Evolutionary conservation across 2,888 invertebrate species (phyloP).

Genomic region (Saturnia pavonia): DNA sequence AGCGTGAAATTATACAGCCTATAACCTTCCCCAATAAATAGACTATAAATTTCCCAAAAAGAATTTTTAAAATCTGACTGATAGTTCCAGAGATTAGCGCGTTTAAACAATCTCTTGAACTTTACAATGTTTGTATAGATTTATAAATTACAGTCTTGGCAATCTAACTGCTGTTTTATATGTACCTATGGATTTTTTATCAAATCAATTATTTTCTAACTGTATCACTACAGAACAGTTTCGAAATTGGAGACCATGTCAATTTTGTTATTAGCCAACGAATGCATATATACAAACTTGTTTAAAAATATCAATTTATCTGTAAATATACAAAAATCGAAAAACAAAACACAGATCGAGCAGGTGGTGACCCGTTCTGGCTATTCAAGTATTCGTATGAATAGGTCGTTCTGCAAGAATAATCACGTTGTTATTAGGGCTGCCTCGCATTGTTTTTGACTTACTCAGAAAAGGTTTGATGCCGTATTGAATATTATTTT

Average conservation of each 20-base stretch:
- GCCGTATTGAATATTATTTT: neutral
- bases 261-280: neutral
- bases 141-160: too few relatives aligned
- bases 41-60: too few relatives aligned
- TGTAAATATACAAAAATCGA: slow-evolving; percentile 15
- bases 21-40: too few relatives aligned
- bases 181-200: too few relatives aligned
- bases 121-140: too few relatives aligned
- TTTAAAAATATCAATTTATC: slow-evolving; percentile 7
- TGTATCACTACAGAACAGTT: neutral
- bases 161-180: too few relatives aligned
- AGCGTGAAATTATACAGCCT: too few relatives aligned
- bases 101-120: too few relatives aligned
- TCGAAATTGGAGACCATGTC: neutral
- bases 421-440: slow-evolving; percentile 16
- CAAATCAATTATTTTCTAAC: too few relatives aligned
- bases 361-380: slow-evolving; percentile 15
- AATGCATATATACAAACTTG: slow-evolving; percentile 2
- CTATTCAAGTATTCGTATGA: slow-evolving; percentile 14
- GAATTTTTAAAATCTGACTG: too few relatives aligned
- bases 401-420: neutral
- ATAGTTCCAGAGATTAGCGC: too few relatives aligned
- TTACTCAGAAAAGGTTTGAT: neutral
- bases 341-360: slow-evolving; percentile 15
- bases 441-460: neutral